A percentile compares a stretch with the other conserved stretches of the same genome.
These are phyloP conservation scores for Ariopsis seemanni DNA, from an alignment of 2,113 vertebrate genomes.

Conservation along the genomic window DNA sequence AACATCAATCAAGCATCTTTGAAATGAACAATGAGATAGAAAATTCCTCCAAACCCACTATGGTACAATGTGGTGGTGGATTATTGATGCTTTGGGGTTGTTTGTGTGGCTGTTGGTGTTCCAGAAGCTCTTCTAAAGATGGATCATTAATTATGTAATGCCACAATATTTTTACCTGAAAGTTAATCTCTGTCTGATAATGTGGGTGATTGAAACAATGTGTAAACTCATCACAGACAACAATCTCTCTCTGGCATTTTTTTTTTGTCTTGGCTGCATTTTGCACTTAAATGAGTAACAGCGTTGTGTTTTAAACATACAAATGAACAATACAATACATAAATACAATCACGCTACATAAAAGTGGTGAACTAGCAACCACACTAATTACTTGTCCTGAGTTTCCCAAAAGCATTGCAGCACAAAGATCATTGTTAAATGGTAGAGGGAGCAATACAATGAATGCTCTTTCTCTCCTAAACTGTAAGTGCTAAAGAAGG, in stretches of 20 bases:
- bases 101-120: background rate
- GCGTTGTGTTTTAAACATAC: no score
- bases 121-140: background rate
- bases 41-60: background rate
- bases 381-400: background rate
- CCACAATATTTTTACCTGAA: background rate
- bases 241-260: no score
- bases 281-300: no score
- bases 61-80: background rate
- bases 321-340: background rate
- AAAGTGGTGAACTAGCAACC: background rate
- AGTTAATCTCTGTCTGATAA: background rate
- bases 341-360: no score
- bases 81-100: background rate
- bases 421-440: no score
- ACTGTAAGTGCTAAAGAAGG: no score
- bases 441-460: no score
- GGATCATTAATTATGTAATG: background rate
- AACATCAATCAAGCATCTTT: background rate
- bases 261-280: no score
- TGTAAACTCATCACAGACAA: background rate
- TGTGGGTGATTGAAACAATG: background rate
- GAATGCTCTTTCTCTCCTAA: no score
- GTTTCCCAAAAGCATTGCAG: no score
- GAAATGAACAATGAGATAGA: background rate